Base-by-base conservation (phyloP, 2,888 invertebrate species). In the Oscheius myriophilus region DNA sequence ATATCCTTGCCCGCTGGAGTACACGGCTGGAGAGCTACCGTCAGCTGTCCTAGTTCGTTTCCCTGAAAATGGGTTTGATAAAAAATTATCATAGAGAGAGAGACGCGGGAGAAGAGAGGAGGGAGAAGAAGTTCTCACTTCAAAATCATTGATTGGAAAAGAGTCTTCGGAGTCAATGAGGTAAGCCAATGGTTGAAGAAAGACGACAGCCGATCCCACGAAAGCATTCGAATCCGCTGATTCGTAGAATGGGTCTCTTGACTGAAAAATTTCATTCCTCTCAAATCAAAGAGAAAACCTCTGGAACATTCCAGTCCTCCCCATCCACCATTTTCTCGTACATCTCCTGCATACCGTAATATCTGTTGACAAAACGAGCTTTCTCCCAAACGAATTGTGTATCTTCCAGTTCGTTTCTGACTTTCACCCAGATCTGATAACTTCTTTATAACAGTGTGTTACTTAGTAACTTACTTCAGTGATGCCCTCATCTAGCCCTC, bases 331-430 rank as follows among this genome's bases (percentile, higher is more conserved):
- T 90, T 64, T 89, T 88, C 73, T 88, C 87, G 76, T 89, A 90
- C 88, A 90, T 89, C 79, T 90, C 90, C 79, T 89, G 89, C 90
- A 90, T 90, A 58, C 89, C 86, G 77, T 88, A 89, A 76, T 89
- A 80, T 53, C 90, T 84, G 82, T 89, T 89, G 55, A 89, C 81
- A 83, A 90, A 90, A 72, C 89, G 89, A 52, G 88, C 87, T 71
- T 88, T 87, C 25, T 88, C 85, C 90, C 90, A 90, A 16, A 89
- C 84, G 85, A 89, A 90, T 75, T 89, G 89, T 39, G 88, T 88
- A 64, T 88, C 89, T 4, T 88, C 89, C 63, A 88, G 87, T 49
- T 88, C 76, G 75, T 90, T 89, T 49, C 87, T 87, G 81, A 90
- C 88, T 78, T 88, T 87, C 4, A 90, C 87, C 76, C 86, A 87